Evolutionary conservation across 2,888 invertebrate genomes (phyloP).

Genomic region (Lasioglossum villosulum): DNA sequence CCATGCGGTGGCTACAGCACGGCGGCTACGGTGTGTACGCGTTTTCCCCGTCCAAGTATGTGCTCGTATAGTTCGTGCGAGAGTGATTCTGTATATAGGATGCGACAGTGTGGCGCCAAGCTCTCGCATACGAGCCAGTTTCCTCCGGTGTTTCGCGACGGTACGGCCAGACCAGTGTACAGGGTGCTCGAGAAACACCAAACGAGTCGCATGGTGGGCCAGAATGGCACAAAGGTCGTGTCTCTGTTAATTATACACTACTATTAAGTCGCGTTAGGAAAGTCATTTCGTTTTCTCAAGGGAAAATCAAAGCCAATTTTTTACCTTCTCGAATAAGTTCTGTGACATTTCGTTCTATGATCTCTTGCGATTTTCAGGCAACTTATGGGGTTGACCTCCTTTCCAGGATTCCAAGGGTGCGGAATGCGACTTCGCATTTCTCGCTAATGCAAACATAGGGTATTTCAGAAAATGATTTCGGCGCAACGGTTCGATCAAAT

Average conservation of each 20-base stretch:
- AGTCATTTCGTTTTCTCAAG: no score
- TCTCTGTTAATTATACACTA: not conserved
- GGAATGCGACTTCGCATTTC: no score
- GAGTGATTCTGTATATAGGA: constrained; percentile 76
- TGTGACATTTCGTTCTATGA: no score
- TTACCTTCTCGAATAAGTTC: no score
- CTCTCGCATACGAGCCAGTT: constrained; percentile 65
- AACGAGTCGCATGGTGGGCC: not conserved
- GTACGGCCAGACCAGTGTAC: constrained; percentile 29
- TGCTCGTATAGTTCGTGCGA: constrained; percentile 53
- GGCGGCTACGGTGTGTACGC: constrained; percentile 11
- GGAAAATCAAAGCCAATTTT: no score
- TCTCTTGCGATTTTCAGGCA: no score
- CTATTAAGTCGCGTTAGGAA: no score
- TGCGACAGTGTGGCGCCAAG: constrained; percentile 80
- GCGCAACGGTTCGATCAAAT: no score
- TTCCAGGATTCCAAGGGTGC: no score
- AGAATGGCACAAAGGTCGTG: not conserved
- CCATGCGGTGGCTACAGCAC: not conserved
- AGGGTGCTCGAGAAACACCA: constrained; percentile 40
- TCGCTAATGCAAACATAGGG: no score
- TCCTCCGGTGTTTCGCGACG: constrained; percentile 55
- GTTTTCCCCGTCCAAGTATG: constrained; percentile 33
- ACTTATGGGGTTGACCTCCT: no score
- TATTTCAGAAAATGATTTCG: no score